Base-by-base conservation (phyloP, 2,113 vertebrate species). In the Nycticryphes semicollaris region DNA sequence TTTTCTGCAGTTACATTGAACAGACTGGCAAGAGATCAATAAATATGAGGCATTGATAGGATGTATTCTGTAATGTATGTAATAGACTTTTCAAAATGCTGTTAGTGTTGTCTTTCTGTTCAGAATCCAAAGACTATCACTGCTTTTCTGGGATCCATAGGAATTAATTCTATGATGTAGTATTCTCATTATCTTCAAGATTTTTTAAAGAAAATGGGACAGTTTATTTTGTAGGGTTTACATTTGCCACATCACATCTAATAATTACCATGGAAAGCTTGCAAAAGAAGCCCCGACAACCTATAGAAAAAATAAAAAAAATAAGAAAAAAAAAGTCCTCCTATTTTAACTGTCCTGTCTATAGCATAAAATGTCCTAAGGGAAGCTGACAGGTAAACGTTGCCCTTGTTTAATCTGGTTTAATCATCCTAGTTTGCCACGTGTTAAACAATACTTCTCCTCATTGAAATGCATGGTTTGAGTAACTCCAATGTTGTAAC, bases 351-450 rank as follows among this genome's bases (percentile, higher is more conserved):
- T 80, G 23, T 30, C 7, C 31, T 77, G 33, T 39, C 54, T 84
- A 56, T 84, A 87, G 74, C 21, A 39, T 45, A 41, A 79, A 95
- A 73, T 39, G 45, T 54, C 54, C 56, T 74, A 72, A 75, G 92
- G 87, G 50, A 87, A 81, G 31, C 72, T 25, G 17, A 27, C 43
- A 89, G 43, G 35, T 87, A 68, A 79, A 45, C 67, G 43, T 47
- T 91, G 67, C 31, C 66, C 39, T 95, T 96, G 89, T 84, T 92
- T 93, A 43, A 30, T 17, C 57, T 95, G 75, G 22, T 73, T 86
- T 77, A 89, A 84, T 75, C 66, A 45, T 77, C 60, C 45, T 7
- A 64, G 22, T 66, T 90, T 83, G 64, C 64, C 64, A 54, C 2
- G 2, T 48, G n/a, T 75, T 89, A 79, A 93, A 95, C 83, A 94